Evolutionary conservation across 2,888 invertebrate genomes (phyloP).

Genomic region (Ennomos quercinarius): DNA sequence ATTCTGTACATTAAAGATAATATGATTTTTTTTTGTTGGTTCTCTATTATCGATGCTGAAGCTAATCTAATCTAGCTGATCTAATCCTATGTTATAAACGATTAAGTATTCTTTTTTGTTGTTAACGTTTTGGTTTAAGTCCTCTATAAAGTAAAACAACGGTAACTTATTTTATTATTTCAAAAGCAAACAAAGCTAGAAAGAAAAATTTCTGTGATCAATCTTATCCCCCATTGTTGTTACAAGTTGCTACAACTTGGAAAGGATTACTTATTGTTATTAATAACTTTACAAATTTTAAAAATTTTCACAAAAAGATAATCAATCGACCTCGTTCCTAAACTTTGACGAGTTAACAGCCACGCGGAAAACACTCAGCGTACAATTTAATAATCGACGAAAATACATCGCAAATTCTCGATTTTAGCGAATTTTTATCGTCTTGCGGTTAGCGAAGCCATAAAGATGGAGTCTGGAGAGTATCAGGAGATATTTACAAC

Average conservation of each 20-base stretch:
- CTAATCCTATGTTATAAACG: no score
- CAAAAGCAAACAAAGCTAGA: conserved; percentile 4
- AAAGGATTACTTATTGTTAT: conserved; percentile 15
- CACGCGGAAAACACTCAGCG: conserved; percentile 24
- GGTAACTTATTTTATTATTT: not conserved
- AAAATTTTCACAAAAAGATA: not conserved
- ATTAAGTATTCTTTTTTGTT: no score
- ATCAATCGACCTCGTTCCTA: conserved; percentile 13
- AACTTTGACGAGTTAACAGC: conserved; percentile 26
- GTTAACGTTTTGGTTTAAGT: not conserved
- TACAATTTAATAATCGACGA: conserved; percentile 41
- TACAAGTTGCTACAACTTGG: conserved; percentile 15
- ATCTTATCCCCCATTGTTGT: conserved; percentile 10
- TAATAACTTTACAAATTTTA: conserved; percentile 8
- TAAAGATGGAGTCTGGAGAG: conserved; percentile 72
- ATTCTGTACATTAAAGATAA: no score
- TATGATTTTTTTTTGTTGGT: no score
- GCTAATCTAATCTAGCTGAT: no score
- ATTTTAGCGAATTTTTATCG: conserved; percentile 64
- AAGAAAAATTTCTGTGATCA: conserved; percentile 12
- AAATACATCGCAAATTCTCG: conserved; percentile 55
- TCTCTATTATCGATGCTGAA: no score
- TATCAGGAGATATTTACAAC: conserved; percentile 73
- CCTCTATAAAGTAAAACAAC: conserved; percentile 3
- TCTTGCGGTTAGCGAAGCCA: conserved; percentile 64